phyloP scores from a whole-genome alignment of 2,888 invertebrate species.

The Furcula furcula region DNA sequence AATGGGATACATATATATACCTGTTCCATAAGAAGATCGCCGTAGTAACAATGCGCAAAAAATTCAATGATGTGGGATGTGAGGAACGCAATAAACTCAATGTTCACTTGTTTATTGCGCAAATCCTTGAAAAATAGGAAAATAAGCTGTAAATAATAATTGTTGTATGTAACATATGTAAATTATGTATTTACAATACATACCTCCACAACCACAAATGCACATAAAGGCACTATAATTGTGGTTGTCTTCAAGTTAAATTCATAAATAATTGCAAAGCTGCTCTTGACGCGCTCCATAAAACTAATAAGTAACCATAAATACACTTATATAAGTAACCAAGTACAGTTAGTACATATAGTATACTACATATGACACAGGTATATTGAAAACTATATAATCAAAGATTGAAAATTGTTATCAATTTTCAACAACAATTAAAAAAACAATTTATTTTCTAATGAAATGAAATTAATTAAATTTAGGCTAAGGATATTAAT shows the following conservation, averaged over 20 bases:
- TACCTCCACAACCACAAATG: constrained; percentile 57
- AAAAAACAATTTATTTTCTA: too few species aligned
- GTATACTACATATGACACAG: too few species aligned
- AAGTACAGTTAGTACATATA: too few species aligned
- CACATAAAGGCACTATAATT: constrained; percentile 51
- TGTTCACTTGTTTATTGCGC: constrained; percentile 33
- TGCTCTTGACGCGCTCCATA: constrained; percentile 32
- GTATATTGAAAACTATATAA: too few species aligned
- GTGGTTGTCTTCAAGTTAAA: constrained; percentile 58
- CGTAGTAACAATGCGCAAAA: constrained; percentile 60
- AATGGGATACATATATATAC: too few species aligned
- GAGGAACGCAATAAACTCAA: constrained; percentile 55
- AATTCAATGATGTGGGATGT: constrained; percentile 44
- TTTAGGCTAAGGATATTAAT: too few species aligned
- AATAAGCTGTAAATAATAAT: too few species aligned
- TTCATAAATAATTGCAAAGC: constrained; percentile 51
- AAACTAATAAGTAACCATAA: constrained; percentile 47
- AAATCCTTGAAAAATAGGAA: constrained; percentile 43
- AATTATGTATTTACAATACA: constrained; percentile 3
- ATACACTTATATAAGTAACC: background rate
- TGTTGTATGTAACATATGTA: constrained; percentile 2
- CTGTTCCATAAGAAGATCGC: constrained; percentile 60
- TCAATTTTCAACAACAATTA: too few species aligned
- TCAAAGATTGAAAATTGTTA: too few species aligned
- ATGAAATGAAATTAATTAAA: too few species aligned